Evolutionary conservation across 2,797 vertebrate species (phyloP), one percentile per base, ranked within the genome.

Genomic region (Hydrophis major): DNA sequence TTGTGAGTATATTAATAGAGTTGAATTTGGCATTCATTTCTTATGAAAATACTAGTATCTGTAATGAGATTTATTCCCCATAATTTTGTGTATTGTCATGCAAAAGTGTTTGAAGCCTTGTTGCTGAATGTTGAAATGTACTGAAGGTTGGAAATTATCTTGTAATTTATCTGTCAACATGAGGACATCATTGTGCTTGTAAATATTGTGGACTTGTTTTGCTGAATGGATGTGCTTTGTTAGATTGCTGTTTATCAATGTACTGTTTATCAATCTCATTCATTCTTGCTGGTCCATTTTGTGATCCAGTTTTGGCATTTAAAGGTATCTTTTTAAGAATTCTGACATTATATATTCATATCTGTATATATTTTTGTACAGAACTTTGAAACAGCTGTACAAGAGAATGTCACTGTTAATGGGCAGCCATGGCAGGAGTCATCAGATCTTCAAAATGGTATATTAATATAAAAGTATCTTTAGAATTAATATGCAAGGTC

Each of bases 381-480:
- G 99, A 98, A 98, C 96, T 99, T 99, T 91, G 98, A 99, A 93
- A 96, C 96, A 0, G 98, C 98, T 0, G 97, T 99, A 66, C 98
- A 98, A 69, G 98, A 98, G 86, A 99, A 99, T 2, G 93, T 99
- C 47, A 96, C 98, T 95, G 96, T 99, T 90, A 98, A 98, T 1
- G 99, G 98, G 25, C 96, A 97, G 86, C 94, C 97, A 0, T 99
- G 99, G 99, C 97, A 98, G 0, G 98, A 99, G 59, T 96, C 97
- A 0, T 95, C 98, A 16, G 97, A 97, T 0, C 94, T 78, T 90
- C 92, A 93, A 69, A 69, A 95, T 27, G 97, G 98, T 98, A 97
- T 16, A 97, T 55, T 83, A 74, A 83, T 83, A 13, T 83, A 47
- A 47, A 83, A 83, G 37, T 8, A 83, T 83, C 74, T 37, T 25